Base-by-base conservation (phyloP, 2,113 vertebrate species). In the Andinoacara biseriatus region DNA sequence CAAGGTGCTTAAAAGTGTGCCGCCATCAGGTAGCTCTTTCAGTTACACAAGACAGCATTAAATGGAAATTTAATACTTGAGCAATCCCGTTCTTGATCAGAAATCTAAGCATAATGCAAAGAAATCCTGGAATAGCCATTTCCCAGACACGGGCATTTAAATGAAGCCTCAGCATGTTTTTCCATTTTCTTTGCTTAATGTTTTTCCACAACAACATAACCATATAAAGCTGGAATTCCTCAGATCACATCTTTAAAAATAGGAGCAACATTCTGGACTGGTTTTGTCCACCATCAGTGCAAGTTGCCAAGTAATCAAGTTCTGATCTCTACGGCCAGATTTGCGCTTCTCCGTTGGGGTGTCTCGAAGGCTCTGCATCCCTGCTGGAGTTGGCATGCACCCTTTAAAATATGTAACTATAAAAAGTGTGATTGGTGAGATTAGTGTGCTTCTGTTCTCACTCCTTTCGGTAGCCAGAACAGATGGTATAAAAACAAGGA, bases 201-300 rank as follows among this genome's bases (percentile, higher is more conserved):
- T 86, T 85, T 91, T 90, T 85, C 86, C 83, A 86, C 87, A 87
- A 86, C 87, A 89, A 84, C 86, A 90, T 87, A 84, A 88, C 93
- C 90, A 91, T 87, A 92, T 88, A 93, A 92, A 94, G 91, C 84
- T 77, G 69, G 58, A 87, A 92, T 88, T 88, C 88, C 89, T 80
- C 60, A 76, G 89, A 90, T 83, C 54, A 35, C 82, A 88, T 88
- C 91, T 94, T 86, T 83, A 92, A 93, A 93, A 93, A 93, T 92
- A 83, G 85, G 74, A 81, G 69, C 38, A 85, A 85, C 22, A 81
- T 79, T 86, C 77, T 90, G 83, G 82, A 81, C 22, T 3, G 69
- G n/a, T 78, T 90, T 89, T 80, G 85, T 80, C 88, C 87, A 83
- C 86, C 87, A 90, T 83, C 90, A 31, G 81, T 7, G 57, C 33